Percentiles rank a stretch among this genome's conserved stretches.
Conservation (phyloP, 2,113 vertebrate genomes). For the Asarcornis scutulata region DNA sequence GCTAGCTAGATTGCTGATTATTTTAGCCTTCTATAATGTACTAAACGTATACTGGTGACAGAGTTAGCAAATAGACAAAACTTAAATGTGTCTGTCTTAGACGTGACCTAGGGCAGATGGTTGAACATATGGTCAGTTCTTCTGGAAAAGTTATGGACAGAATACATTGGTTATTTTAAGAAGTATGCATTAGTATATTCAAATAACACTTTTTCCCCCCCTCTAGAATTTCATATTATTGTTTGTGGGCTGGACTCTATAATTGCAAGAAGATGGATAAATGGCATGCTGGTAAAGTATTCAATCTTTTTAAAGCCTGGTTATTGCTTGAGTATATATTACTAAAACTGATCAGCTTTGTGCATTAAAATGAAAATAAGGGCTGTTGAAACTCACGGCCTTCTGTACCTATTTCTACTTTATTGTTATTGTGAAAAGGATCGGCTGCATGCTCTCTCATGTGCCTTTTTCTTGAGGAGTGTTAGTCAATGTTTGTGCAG, state of each 20-base stretch:
- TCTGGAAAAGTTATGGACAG: not conserved
- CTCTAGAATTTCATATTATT: constrained; percentile 93
- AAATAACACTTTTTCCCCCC: not conserved
- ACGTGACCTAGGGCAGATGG: not conserved
- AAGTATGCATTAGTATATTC: not conserved
- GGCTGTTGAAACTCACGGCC: not conserved
- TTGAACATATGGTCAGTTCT: not conserved
- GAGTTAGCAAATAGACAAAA: not conserved
- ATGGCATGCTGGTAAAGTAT: constrained; percentile 92
- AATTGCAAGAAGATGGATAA: constrained; percentile 95
- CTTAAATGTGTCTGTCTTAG: not conserved
- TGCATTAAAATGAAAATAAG: not conserved
- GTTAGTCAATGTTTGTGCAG: not conserved
- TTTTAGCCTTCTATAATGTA: not conserved
- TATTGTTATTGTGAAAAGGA: not conserved
- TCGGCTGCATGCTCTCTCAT: not conserved
- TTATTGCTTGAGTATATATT: not conserved
- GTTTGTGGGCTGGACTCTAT: constrained; percentile 96
- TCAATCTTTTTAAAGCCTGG: not conserved
- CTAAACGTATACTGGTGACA: not conserved
- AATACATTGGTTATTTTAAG: not conserved
- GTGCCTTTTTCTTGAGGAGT: not conserved
- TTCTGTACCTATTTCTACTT: not conserved
- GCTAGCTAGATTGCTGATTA: not conserved
- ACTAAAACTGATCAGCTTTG: not conserved